Percentiles rank a stretch among this genome's conserved stretches.
Conservation (phyloP, 2,113 vertebrate genomes). For the Bungarus multicinctus region DNA sequence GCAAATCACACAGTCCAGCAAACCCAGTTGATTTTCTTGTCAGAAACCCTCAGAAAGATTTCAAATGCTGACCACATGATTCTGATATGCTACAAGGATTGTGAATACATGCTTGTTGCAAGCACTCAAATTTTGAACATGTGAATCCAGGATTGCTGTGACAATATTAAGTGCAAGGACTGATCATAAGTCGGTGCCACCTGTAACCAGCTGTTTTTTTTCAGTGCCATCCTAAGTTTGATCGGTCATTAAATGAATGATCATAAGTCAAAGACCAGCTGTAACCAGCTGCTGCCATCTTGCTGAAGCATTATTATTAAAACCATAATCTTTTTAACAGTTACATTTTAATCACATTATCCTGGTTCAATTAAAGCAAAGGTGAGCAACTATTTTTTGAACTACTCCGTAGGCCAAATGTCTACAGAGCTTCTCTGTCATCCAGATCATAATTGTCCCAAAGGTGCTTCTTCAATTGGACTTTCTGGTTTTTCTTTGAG, state of each 20-base stretch:
- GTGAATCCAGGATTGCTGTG: neutral
- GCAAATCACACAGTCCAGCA: neutral
- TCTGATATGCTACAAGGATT: neutral
- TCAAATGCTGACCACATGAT: neutral
- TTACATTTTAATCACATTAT: neutral
- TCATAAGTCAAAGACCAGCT: neutral
- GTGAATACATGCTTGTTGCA: neutral
- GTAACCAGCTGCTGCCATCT: neutral
- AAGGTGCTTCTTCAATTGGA: too few relatives aligned
- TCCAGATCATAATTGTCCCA: too few relatives aligned
- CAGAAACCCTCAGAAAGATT: neutral
- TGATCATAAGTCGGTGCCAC: neutral
- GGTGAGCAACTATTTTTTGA: neutral
- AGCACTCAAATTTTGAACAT: neutral
- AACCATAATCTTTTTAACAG: neutral
- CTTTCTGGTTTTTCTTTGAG: too few relatives aligned
- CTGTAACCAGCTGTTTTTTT: neutral
- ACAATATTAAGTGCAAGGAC: neutral
- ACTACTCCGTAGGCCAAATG: neutral
- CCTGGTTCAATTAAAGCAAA: neutral
- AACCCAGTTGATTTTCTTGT: neutral
- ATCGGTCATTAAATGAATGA: neutral
- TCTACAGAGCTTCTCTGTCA: too few relatives aligned
- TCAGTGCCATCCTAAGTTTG: neutral
- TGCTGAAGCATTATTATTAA: neutral